phyloP scores from a whole-genome alignment of 1,140 invertebrate genomes.

The Rhynchophorus ferrugineus region DNA sequence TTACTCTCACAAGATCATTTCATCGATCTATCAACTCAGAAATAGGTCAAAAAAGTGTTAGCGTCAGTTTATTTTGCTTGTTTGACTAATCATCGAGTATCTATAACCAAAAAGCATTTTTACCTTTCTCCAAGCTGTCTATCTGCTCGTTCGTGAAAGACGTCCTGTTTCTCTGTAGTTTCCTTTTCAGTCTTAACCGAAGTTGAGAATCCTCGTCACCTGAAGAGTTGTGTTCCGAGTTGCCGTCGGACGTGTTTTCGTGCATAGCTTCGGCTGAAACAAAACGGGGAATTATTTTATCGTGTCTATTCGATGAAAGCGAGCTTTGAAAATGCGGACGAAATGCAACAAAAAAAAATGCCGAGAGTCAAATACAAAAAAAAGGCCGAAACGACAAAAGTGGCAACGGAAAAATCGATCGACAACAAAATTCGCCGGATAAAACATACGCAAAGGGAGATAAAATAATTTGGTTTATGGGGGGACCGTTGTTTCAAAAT shows the following conservation, averaged over 20 bases:
- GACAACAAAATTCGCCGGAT: neutral
- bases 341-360: neutral
- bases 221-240: slow-evolving; percentile 69
- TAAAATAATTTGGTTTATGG: slow-evolving; percentile 33
- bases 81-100: too few species aligned
- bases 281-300: too few species aligned
- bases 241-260: slow-evolving; percentile 64
- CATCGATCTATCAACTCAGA: too few species aligned
- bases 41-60: too few species aligned
- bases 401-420: neutral
- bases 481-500: slow-evolving; percentile 31
- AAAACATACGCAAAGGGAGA: slow-evolving; percentile 16
- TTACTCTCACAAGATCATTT: too few species aligned
- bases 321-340: neutral
- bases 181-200: slow-evolving; percentile 83
- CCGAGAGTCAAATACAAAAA: slow-evolving; percentile 4
- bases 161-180: slow-evolving; percentile 95
- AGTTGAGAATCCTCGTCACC: slow-evolving; percentile 82
- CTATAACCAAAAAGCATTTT: too few species aligned
- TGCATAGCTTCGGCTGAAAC: slow-evolving; percentile 42
- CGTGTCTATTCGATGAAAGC: too few species aligned
- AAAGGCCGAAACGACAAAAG: slow-evolving; percentile 3
- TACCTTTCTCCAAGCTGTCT: slow-evolving; percentile 96
- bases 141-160: slow-evolving; percentile 99
- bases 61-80: too few species aligned